phyloP scores from a whole-genome alignment of 2,888 invertebrate species.

The Oscheius sp. region DNA sequence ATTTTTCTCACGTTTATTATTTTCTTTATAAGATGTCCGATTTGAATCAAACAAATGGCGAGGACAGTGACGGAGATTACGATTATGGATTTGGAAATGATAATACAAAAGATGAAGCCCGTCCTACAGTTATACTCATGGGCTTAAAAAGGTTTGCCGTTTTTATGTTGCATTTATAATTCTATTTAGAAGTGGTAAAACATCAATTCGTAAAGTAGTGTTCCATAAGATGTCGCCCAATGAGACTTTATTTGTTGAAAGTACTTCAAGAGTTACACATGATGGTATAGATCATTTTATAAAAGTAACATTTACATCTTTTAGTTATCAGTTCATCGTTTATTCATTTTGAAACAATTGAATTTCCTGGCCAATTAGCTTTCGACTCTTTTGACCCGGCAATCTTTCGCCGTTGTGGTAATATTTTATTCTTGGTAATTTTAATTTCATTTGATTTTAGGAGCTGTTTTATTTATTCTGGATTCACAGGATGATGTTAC shows the following conservation, averaged over 20 bases:
- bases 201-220: constrained; percentile 99
- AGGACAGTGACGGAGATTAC: constrained; percentile 57
- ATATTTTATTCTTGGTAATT: not conserved
- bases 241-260: constrained; percentile 96
- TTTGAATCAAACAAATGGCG: constrained; percentile 11
- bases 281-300: constrained; percentile 78
- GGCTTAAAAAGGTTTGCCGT: constrained; percentile 67
- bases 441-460: constrained; percentile 78
- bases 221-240: constrained; percentile 99
- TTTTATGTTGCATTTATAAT: no score
- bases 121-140: constrained; percentile 72
- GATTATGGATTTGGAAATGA: constrained; percentile 61
- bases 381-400: constrained; percentile 43
- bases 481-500: constrained; percentile 97
- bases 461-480: constrained; percentile 97
- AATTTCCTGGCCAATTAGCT: constrained; percentile 94
- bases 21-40: no score
- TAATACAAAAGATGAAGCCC: constrained; percentile 50
- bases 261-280: constrained; percentile 97
- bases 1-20: no score
- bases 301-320: constrained; percentile 48
- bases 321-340: constrained; percentile 93
- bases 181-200: constrained; percentile 88
- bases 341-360: constrained; percentile 99
- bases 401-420: constrained; percentile 49